Evolutionary conservation across 2,113 vertebrate genomes (phyloP).

Genomic region (Psephotus haematonotus): DNA sequence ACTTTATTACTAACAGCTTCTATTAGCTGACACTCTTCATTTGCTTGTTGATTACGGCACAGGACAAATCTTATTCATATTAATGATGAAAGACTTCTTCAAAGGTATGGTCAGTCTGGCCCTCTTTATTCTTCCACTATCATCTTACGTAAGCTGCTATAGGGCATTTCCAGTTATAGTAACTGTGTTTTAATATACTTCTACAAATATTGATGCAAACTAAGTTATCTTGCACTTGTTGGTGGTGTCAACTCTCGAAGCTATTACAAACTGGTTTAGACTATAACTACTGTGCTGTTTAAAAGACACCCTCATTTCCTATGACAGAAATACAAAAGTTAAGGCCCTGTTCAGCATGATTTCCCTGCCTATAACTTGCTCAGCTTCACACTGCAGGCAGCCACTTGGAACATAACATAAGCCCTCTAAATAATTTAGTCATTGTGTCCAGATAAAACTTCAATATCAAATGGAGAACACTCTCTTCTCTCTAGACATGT

Average conservation of each 20-base stretch:
- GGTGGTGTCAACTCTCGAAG: background rate
- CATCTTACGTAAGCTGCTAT: background rate
- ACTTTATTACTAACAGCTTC: background rate
- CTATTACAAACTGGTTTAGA: background rate
- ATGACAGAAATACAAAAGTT: background rate
- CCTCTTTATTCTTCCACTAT: background rate
- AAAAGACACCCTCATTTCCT: background rate
- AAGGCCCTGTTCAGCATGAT: background rate
- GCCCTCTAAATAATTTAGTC: background rate
- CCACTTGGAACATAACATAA: background rate
- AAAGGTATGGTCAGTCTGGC: background rate
- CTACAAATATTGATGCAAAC: background rate
- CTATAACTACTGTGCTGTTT: background rate
- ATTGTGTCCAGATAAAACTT: background rate
- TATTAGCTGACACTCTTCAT: background rate
- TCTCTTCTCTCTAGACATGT: background rate
- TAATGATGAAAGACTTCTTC: background rate
- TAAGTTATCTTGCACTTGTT: background rate
- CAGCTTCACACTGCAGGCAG: background rate
- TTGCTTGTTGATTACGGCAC: background rate
- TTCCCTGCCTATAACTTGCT: background rate
- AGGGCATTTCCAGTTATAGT: background rate
- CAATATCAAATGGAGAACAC: background rate
- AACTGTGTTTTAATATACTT: background rate
- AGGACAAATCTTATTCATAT: background rate